These are phyloP conservation scores for Collichthys lucidus DNA, from an alignment of 2,113 vertebrate species.

Conservation along the genomic window DNA sequence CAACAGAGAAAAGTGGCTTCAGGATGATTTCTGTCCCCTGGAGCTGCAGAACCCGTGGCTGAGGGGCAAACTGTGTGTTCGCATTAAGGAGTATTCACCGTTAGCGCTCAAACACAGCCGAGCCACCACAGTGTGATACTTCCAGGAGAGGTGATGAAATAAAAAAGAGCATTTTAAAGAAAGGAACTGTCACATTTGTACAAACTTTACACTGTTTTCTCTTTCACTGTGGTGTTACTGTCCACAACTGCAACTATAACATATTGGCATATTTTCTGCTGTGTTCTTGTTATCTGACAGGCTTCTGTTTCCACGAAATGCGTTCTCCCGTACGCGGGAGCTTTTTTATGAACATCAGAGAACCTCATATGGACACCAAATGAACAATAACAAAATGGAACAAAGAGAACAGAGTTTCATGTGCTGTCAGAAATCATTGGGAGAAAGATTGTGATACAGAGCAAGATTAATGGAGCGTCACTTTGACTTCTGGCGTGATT, in stretches of 20 bases:
- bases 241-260: slow-evolving; percentile 50
- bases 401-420: slow-evolving; percentile 55
- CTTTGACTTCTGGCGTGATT: slow-evolving; percentile 55
- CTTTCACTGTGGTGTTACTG: slow-evolving; percentile 32
- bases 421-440: slow-evolving; percentile 49
- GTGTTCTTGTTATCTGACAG: slow-evolving; percentile 53
- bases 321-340: slow-evolving; percentile 30
- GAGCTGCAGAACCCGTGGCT: slow-evolving; percentile 88
- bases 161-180: not conserved
- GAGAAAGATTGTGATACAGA: slow-evolving; percentile 41
- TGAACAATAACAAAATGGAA: slow-evolving; percentile 63
- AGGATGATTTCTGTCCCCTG: slow-evolving; percentile 88
- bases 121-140: slow-evolving; percentile 89
- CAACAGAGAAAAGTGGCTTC: slow-evolving; percentile 89
- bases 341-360: slow-evolving; percentile 53
- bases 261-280: slow-evolving; percentile 36
- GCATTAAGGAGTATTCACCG: slow-evolving; percentile 90
- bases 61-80: slow-evolving; percentile 87
- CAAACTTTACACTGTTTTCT: slow-evolving; percentile 10
- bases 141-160: slow-evolving; percentile 10
- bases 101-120: slow-evolving; percentile 86
- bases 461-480: slow-evolving; percentile 49
- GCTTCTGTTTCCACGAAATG: slow-evolving; percentile 60
- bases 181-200: slow-evolving; percentile 32
- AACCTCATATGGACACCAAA: slow-evolving; percentile 74